A percentile compares a stretch with the other conserved stretches of the same genome.
These are phyloP conservation scores for Apteryx owenii DNA, from an alignment of 2,113 vertebrate genomes.

Conservation along the genomic window DNA sequence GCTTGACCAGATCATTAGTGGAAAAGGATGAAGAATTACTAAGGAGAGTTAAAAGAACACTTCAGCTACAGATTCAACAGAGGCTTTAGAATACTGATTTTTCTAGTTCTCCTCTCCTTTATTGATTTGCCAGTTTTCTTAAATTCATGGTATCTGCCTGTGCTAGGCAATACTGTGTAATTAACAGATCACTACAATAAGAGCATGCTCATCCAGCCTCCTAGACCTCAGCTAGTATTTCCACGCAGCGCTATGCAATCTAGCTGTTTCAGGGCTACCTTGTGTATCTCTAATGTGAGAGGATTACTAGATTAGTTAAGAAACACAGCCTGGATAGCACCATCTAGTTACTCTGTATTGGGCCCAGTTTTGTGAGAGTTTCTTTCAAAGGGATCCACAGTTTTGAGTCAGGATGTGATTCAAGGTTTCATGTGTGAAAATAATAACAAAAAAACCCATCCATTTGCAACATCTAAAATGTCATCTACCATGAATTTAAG, in stretches of 20 bases:
- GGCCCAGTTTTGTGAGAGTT: neutral
- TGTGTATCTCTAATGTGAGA: neutral
- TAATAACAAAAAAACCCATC: neutral
- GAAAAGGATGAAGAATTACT: neutral
- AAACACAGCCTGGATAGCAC: neutral
- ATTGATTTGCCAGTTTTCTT: too few species aligned
- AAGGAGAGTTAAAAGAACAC: neutral
- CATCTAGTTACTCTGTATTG: neutral
- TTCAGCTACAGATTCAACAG: neutral
- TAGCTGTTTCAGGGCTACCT: neutral
- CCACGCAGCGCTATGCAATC: too few species aligned
- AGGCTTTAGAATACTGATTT: neutral
- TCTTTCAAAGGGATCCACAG: neutral
- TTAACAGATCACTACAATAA: too few species aligned
- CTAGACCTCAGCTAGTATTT: too few species aligned
- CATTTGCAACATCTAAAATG: too few species aligned
- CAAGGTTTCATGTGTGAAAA: neutral
- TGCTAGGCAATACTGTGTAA: too few species aligned
- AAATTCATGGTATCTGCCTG: too few species aligned
- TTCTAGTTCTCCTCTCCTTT: too few species aligned
- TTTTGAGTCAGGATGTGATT: neutral
- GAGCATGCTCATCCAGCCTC: too few species aligned
- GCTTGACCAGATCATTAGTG: too few species aligned
- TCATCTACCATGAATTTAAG: neutral
- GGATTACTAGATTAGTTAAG: neutral